These are phyloP conservation scores for Pristionchus entomophagus DNA, from an alignment of 2,888 invertebrate species.

Conservation along the genomic window DNA sequence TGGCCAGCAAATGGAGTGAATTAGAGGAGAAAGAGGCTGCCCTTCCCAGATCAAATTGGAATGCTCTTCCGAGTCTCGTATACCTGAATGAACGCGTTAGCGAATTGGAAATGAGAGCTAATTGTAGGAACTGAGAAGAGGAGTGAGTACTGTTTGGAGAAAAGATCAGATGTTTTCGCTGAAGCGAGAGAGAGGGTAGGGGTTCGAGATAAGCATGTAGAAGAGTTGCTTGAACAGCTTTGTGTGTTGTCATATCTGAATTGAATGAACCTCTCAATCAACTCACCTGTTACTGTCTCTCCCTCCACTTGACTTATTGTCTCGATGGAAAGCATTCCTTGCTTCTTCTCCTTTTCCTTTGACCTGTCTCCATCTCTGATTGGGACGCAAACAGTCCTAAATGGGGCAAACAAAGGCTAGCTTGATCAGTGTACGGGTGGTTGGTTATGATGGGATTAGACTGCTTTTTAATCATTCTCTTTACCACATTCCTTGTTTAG, in stretches of 20 bases:
- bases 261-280: slow-evolving; percentile 18
- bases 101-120: background rate
- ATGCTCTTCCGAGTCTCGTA: background rate
- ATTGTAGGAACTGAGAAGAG: background rate
- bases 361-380: background rate
- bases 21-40: slow-evolving; percentile 15
- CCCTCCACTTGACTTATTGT: slow-evolving; percentile 35
- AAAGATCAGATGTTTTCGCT: background rate
- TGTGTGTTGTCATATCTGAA: background rate
- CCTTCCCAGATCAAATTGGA: background rate
- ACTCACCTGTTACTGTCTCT: slow-evolving; percentile 30
- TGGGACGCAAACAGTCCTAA: slow-evolving; percentile 5
- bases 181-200: background rate
- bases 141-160: slow-evolving; percentile 14
- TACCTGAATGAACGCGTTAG: background rate
- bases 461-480: background rate
- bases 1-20: slow-evolving; percentile 31
- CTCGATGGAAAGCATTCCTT: background rate
- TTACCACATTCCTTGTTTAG: no score
- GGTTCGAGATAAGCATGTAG: background rate
- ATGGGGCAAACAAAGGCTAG: slow-evolving; percentile 17
- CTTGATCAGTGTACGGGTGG: background rate
- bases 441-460: background rate
- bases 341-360: background rate
- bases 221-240: background rate